A percentile compares a stretch with the other conserved stretches of the same genome.
These are phyloP conservation scores for Pomacea canaliculata DNA, from an alignment of 2,888 invertebrate species.

Conservation along the genomic window DNA sequence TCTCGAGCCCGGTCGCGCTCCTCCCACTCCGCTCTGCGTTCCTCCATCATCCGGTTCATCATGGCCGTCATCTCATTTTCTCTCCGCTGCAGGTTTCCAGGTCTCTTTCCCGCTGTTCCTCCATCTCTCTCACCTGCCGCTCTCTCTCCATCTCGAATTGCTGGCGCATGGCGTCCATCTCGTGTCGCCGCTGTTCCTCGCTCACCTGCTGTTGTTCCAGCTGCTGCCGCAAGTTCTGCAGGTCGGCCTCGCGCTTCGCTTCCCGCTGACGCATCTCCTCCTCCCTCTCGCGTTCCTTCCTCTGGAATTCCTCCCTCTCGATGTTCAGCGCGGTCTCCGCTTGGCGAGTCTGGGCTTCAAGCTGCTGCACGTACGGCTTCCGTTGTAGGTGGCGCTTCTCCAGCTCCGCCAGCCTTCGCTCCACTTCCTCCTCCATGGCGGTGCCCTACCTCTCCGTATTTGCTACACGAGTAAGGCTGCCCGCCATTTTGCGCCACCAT, in stretches of 20 bases:
- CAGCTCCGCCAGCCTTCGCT: slow-evolving; percentile 12
- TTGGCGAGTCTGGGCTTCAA: slow-evolving; percentile 9
- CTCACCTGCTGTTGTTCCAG: slow-evolving; percentile 7
- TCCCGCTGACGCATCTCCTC: not conserved
- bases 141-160: not conserved
- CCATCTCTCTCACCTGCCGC: not conserved
- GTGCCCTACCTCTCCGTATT: slow-evolving; percentile 3
- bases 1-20: not conserved
- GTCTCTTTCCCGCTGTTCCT: not conserved
- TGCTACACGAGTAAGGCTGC: slow-evolving; percentile 6
- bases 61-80: not conserved
- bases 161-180: not conserved
- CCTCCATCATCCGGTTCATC: not conserved
- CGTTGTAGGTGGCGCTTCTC: slow-evolving; percentile 11
- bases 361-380: slow-evolving; percentile 15
- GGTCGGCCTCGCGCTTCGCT: not conserved
- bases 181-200: not conserved
- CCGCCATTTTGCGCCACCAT: slow-evolving; percentile 13
- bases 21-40: not conserved
- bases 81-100: not conserved
- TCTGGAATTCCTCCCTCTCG: slow-evolving; percentile 10
- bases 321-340: not conserved
- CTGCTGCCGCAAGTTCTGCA: not conserved
- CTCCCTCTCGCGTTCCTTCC: slow-evolving; percentile 5
- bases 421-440: slow-evolving; percentile 14